phyloP scores from a whole-genome alignment of 1,140 invertebrate genomes.

The Drosophila kanapiae region DNA sequence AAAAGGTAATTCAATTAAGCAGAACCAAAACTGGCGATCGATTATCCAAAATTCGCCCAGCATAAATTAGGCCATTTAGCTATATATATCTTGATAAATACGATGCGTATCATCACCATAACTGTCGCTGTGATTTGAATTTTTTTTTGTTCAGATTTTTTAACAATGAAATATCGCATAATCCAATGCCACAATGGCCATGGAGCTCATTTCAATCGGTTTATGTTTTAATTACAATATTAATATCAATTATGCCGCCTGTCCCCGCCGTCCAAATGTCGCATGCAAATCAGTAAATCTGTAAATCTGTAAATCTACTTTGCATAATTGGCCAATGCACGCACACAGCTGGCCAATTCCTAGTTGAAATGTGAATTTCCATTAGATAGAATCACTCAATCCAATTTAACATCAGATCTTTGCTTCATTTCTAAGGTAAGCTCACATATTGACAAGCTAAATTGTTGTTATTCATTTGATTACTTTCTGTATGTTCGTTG shows the following conservation, averaged over 20 bases:
- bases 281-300: constrained; percentile 30
- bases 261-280: background rate
- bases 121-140: constrained; percentile 25
- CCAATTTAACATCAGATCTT: background rate
- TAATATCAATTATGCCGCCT: constrained; percentile 68
- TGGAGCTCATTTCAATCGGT: constrained; percentile 14
- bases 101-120: background rate
- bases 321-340: constrained; percentile 34
- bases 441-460: background rate
- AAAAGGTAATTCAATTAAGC: constrained; percentile 15
- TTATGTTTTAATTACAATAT: constrained; percentile 61
- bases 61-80: background rate
- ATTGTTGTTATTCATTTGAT: background rate
- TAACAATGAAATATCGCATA: constrained; percentile 29
- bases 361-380: background rate
- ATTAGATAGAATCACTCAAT: background rate
- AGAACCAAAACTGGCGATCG: constrained; percentile 9
- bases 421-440: background rate
- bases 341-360: background rate
- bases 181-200: constrained; percentile 9
- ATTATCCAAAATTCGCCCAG: constrained; percentile 7
- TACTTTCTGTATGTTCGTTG: background rate
- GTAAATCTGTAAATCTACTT: constrained; percentile 36
- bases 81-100: background rate
- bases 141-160: constrained; percentile 32